Percentiles rank a stretch among this genome's conserved stretches.
phyloP scores from a whole-genome alignment of 2,113 vertebrate species.

The Megaceryle maxima region DNA sequence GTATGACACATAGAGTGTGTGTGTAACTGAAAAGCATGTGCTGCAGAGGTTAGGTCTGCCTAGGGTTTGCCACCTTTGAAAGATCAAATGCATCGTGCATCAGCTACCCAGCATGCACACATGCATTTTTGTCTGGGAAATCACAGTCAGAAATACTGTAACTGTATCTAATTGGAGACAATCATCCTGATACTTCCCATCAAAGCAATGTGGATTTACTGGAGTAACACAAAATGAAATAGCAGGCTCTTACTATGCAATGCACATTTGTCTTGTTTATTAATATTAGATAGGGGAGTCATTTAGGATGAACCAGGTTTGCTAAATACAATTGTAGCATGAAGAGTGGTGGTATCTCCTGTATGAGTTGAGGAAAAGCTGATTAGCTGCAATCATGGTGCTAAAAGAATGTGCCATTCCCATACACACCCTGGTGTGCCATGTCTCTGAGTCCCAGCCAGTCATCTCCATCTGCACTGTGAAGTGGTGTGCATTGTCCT shows the following conservation, averaged over 20 bases:
- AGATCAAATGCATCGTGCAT: background rate
- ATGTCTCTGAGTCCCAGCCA: background rate
- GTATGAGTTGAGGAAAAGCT: background rate
- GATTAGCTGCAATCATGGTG: rapidly evolving
- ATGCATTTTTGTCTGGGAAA: background rate
- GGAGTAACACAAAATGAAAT: background rate
- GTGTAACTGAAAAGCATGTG: background rate
- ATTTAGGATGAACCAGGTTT: background rate
- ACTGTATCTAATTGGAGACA: background rate
- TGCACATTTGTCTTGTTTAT: background rate
- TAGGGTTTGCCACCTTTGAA: background rate
- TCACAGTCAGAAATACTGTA: background rate
- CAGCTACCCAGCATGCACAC: background rate
- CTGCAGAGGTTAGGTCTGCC: background rate
- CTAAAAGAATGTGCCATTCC: background rate
- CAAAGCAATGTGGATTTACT: background rate
- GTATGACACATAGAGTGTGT: background rate
- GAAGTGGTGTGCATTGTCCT: background rate
- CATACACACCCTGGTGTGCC: background rate
- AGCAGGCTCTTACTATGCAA: background rate
- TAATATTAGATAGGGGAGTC: background rate
- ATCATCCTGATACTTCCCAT: background rate
- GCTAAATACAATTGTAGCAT: background rate
- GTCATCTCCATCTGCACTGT: background rate
- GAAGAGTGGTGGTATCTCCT: background rate